Evolutionary conservation across 2,113 vertebrate genomes (phyloP).

Genomic region (Illadopsis cleaveri): DNA sequence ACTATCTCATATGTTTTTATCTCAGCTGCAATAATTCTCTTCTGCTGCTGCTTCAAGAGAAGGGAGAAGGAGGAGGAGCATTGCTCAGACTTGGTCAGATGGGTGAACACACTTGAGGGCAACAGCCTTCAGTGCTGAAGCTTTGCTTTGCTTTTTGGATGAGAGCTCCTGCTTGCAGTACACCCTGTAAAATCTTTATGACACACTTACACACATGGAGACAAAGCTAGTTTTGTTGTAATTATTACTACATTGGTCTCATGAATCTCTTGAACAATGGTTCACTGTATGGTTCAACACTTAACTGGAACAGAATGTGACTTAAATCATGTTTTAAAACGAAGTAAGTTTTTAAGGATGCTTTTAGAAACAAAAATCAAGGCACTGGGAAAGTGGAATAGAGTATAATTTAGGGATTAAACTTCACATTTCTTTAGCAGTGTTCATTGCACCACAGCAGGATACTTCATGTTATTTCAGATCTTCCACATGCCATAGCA

Average conservation of each 20-base stretch:
- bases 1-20: background rate
- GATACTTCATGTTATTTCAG: background rate
- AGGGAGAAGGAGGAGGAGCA: background rate
- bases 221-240: conserved; percentile 33
- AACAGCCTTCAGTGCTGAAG: background rate
- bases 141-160: background rate
- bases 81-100: background rate
- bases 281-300: conserved; percentile 18
- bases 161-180: background rate
- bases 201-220: background rate
- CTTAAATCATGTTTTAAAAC: background rate
- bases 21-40: background rate
- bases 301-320: conserved; percentile 18
- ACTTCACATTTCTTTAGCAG: background rate
- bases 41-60: background rate
- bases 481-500: background rate
- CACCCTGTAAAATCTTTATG: background rate
- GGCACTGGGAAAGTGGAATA: background rate
- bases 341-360: background rate
- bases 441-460: background rate
- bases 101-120: background rate
- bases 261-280: conserved; percentile 11
- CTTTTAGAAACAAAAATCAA: background rate
- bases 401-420: background rate
- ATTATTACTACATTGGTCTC: background rate